These are phyloP conservation scores for Ammodytes marinus DNA, from an alignment of 2,113 vertebrate species.

Conservation along the genomic window DNA sequence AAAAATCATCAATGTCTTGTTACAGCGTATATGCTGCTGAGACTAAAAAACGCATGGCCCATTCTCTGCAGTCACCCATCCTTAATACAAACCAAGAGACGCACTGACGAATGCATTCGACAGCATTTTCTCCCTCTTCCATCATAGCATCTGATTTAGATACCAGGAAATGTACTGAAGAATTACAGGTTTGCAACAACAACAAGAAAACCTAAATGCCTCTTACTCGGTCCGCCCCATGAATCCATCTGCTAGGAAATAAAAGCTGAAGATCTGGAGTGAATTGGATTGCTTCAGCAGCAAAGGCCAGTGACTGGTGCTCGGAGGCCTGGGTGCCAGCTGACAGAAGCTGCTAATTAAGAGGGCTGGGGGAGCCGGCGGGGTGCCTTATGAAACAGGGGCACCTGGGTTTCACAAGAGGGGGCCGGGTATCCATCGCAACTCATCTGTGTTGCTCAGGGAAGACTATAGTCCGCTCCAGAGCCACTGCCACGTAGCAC, in stretches of 20 bases:
- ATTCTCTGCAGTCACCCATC: conserved; percentile 39
- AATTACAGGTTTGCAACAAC: conserved; percentile 41
- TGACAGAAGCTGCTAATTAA: conserved; percentile 78
- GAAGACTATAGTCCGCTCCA: conserved; percentile 32
- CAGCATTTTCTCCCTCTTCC: conserved; percentile 25
- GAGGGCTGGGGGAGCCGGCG: conserved; percentile 70
- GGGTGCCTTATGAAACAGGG: conserved; percentile 75
- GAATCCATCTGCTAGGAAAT: conserved; percentile 45
- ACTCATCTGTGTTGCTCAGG: conserved; percentile 59
- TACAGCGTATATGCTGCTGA: conserved; percentile 46
- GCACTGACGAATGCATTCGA: conserved; percentile 14
- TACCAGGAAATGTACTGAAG: conserved; percentile 37
- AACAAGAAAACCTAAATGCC: conserved; percentile 26
- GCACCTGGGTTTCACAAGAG: conserved; percentile 78
- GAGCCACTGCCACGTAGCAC: conserved; percentile 40
- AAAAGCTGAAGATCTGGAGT: conserved; percentile 44
- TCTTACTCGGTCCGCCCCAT: conserved; percentile 11
- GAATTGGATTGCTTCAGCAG: conserved; percentile 56
- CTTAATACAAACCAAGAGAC: conserved; percentile 41
- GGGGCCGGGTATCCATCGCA: conserved; percentile 71
- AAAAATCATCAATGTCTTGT: conserved; percentile 70
- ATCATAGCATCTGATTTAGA: conserved; percentile 28
- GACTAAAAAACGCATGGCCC: conserved; percentile 8
- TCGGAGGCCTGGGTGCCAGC: conserved; percentile 74
- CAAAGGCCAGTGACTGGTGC: conserved; percentile 56